Percentiles rank a stretch among this genome's conserved stretches.
These are phyloP conservation scores for Babylonia areolata DNA, from an alignment of 1,140 invertebrate genomes.

Conservation along the genomic window DNA sequence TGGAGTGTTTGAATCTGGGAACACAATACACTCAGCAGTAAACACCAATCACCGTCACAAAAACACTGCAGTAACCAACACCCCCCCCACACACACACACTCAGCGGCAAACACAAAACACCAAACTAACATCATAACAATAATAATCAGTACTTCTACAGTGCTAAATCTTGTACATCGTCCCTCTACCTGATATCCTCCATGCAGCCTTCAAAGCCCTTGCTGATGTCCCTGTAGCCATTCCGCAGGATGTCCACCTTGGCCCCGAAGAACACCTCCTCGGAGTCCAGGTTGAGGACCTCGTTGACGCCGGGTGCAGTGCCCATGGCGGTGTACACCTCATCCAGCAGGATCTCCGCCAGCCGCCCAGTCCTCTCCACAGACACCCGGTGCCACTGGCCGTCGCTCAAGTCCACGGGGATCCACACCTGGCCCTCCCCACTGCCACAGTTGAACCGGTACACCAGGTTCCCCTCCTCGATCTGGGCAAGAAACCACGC, in stretches of 20 bases:
- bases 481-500: conserved; percentile 76
- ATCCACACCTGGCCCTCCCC: conserved; percentile 91
- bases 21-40: no score
- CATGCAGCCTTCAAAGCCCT: conserved; percentile 93
- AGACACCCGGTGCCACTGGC: conserved; percentile 91
- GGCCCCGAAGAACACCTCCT: conserved; percentile 90
- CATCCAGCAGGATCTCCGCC: conserved; percentile 87
- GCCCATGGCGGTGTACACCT: conserved; percentile 85
- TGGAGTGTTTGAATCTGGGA: no score
- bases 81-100: no score
- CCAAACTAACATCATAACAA: no score
- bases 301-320: conserved; percentile 88
- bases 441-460: conserved; percentile 92
- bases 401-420: conserved; percentile 87
- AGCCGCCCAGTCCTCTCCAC: conserved; percentile 85
- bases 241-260: conserved; percentile 83
- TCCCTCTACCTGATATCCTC: conserved; percentile 86
- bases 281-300: conserved; percentile 89
- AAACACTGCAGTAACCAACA: no score
- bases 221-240: conserved; percentile 84
- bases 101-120: no score
- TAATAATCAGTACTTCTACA: no score
- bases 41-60: no score
- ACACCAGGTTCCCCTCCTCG: conserved; percentile 88
- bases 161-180: no score